A percentile compares a stretch with the other conserved stretches of the same genome.
Evolutionary conservation across 2,113 vertebrate genomes (phyloP).

Genomic region (Cottus gobio): DNA sequence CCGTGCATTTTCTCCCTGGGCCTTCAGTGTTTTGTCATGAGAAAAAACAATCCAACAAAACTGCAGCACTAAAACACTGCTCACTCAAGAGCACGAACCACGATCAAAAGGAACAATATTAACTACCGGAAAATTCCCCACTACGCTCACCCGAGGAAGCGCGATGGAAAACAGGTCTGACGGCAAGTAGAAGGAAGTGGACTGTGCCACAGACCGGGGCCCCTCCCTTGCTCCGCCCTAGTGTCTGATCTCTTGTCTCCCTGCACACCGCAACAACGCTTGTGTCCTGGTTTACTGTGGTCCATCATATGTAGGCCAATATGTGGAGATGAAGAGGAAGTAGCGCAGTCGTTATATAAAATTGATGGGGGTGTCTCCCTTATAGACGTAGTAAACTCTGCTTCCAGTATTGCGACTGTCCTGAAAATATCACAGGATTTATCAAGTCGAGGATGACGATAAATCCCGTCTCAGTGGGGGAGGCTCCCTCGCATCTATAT

Average conservation of each 20-base stretch:
- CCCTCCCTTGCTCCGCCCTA: background rate
- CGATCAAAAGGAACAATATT: too few species aligned
- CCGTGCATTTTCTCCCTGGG: too few species aligned
- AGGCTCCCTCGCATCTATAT: background rate
- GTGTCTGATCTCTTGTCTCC: background rate
- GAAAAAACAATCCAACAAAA: too few species aligned
- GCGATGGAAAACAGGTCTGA: too few species aligned
- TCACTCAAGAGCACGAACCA: too few species aligned
- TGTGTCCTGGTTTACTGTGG: constrained; percentile 10
- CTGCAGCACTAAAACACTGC: too few species aligned
- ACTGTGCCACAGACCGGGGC: background rate
- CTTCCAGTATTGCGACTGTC: background rate
- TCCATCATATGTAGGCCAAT: constrained; percentile 3
- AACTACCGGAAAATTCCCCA: too few species aligned
- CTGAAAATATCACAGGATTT: constrained; percentile 15
- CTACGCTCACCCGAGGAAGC: too few species aligned
- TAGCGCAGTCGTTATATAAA: background rate
- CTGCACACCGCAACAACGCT: background rate
- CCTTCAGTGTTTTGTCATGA: too few species aligned
- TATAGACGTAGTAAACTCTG: background rate
- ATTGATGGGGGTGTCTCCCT: background rate
- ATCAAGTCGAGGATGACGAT: constrained; percentile 19
- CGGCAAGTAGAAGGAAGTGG: background rate
- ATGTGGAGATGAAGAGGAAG: constrained; percentile 3
- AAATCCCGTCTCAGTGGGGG: constrained; percentile 25